Conservation (phyloP, 2,113 vertebrate genomes). For the Sinocyclocheilus anshuiensis region DNA sequence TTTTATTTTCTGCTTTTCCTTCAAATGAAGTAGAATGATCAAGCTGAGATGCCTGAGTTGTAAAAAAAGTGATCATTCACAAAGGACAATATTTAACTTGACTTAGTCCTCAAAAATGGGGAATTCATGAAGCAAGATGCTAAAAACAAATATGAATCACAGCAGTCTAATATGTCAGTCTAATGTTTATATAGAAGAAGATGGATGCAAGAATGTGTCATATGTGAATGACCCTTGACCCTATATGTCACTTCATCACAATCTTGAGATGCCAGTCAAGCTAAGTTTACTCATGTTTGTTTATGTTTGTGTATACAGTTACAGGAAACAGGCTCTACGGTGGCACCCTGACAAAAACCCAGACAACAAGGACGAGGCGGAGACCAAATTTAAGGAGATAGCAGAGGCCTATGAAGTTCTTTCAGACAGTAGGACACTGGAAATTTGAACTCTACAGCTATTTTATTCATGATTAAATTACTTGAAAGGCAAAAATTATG, state of each 20-base stretch:
- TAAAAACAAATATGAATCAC: background rate
- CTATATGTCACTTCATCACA: background rate
- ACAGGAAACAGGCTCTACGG: slow-evolving; percentile 89
- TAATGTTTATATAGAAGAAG: background rate
- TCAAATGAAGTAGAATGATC: background rate
- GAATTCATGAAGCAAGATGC: background rate
- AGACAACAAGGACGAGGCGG: slow-evolving; percentile 89
- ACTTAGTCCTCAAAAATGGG: no score
- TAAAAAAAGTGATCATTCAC: background rate
- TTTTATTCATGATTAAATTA: background rate
- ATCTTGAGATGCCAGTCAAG: slow-evolving; percentile 5
- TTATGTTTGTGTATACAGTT: slow-evolving; percentile 71
- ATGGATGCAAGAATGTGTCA: background rate
- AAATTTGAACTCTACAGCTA: background rate
- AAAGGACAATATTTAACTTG: no score
- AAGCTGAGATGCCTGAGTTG: background rate
- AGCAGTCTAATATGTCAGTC: background rate
- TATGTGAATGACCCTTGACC: background rate
- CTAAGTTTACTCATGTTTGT: slow-evolving; percentile 16
- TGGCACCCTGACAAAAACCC: slow-evolving; percentile 83
- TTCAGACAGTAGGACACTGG: slow-evolving; percentile 86
- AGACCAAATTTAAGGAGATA: slow-evolving; percentile 94
- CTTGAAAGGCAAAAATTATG: background rate
- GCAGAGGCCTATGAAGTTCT: slow-evolving; percentile 96
- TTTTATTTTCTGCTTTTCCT: slow-evolving; percentile 4